Conservation (phyloP, 2,797 vertebrate genomes). For the Neopelma chrysocephalum region DNA sequence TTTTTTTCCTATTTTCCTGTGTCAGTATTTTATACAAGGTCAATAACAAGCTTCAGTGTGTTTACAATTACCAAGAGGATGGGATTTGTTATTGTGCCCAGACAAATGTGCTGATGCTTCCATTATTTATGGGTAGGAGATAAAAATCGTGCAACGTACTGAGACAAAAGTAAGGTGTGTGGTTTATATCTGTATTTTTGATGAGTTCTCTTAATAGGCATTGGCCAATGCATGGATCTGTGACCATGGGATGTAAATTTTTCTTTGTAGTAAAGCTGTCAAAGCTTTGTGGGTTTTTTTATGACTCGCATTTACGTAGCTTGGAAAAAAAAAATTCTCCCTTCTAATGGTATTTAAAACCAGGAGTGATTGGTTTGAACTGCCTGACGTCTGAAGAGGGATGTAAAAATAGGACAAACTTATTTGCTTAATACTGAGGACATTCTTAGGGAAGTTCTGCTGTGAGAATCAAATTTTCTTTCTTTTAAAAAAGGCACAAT, state of each 20-base stretch:
- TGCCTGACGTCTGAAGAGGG: background rate
- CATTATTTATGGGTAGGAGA: slow-evolving; percentile 71
- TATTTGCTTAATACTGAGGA: background rate
- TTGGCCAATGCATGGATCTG: slow-evolving; percentile 40
- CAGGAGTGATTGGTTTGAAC: background rate
- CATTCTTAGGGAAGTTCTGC: background rate
- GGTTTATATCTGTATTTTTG: slow-evolving; percentile 72
- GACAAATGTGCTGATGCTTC: slow-evolving; percentile 69
- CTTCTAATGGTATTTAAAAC: slow-evolving; percentile 16
- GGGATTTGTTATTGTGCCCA: slow-evolving; percentile 72
- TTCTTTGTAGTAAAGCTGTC: slow-evolving; percentile 66
- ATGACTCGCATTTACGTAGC: slow-evolving; percentile 35
- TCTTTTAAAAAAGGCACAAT: background rate
- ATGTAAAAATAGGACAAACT: background rate
- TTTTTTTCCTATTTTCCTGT: background rate
- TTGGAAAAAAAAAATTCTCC: slow-evolving; percentile 1
- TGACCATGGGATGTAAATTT: slow-evolving; percentile 65
- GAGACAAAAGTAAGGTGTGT: slow-evolving; percentile 65
- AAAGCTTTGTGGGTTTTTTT: slow-evolving; percentile 20
- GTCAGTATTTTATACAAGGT: slow-evolving; percentile 69
- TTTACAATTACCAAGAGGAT: slow-evolving; percentile 73
- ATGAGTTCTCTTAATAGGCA: slow-evolving; percentile 65
- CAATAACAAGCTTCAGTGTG: slow-evolving; percentile 72
- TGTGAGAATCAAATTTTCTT: background rate
- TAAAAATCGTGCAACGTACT: slow-evolving; percentile 63